These are phyloP conservation scores for Gallinago jamesoni DNA, from an alignment of 2,113 vertebrate species.

Conservation along the genomic window DNA sequence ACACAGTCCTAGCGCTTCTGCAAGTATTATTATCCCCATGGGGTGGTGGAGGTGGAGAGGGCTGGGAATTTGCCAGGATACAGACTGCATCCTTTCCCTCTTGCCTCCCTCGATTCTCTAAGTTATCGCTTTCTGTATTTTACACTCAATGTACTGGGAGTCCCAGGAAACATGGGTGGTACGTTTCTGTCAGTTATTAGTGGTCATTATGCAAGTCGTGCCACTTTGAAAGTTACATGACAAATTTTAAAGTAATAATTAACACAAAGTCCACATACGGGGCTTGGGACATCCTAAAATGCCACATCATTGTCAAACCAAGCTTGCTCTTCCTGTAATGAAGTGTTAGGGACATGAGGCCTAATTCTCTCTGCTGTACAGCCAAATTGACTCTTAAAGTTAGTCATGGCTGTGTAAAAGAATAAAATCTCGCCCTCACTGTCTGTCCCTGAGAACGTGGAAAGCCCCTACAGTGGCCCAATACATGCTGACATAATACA, in stretches of 20 bases:
- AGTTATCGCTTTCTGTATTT: neutral
- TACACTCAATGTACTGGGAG: neutral
- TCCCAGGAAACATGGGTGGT: neutral
- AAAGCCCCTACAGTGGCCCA: neutral
- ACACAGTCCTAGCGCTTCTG: neutral
- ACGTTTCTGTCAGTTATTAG: neutral
- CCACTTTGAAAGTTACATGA: neutral
- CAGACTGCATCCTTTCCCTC: neutral
- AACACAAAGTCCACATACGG: neutral
- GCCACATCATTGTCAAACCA: neutral
- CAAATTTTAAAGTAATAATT: neutral
- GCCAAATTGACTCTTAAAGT: neutral
- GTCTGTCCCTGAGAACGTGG: neutral
- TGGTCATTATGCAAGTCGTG: neutral
- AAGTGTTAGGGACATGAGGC: neutral
- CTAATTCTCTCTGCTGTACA: neutral
- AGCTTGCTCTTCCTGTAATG: neutral
- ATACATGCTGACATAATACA: neutral
- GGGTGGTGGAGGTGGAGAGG: neutral
- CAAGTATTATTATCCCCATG: constrained; percentile 34
- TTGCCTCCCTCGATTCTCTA: neutral
- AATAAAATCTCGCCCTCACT: neutral
- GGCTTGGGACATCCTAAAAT: neutral
- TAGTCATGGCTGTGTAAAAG: neutral
- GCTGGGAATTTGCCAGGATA: neutral